phyloP scores from a whole-genome alignment of 2,888 invertebrate genomes.

The Metopia argyrocephala region DNA sequence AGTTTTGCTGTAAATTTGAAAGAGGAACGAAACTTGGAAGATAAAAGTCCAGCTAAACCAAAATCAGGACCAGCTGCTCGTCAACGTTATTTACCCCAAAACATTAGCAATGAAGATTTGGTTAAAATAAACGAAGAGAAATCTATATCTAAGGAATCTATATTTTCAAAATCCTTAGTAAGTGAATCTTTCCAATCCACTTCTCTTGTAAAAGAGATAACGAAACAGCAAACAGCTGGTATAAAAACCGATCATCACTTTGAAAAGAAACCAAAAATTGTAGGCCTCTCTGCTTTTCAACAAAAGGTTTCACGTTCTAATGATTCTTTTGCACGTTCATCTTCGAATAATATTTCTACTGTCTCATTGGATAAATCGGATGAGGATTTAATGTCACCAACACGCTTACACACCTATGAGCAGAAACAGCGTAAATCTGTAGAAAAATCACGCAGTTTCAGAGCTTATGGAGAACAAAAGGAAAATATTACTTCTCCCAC shows the following conservation, averaged over 20 bases:
- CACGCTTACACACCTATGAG: slow-evolving; percentile 67
- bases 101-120: slow-evolving; percentile 75
- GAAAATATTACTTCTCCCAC: slow-evolving; percentile 28
- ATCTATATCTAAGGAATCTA: slow-evolving; percentile 55
- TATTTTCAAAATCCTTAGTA: slow-evolving; percentile 68
- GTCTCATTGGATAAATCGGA: slow-evolving; percentile 71
- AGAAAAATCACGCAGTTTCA: slow-evolving; percentile 86
- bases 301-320: slow-evolving; percentile 80
- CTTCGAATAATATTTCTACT: slow-evolving; percentile 70
- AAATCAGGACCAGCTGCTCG: slow-evolving; percentile 80
- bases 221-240: slow-evolving; percentile 59
- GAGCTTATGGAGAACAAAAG: slow-evolving; percentile 80
- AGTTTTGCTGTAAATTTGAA: slow-evolving; percentile 63
- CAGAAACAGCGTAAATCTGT: slow-evolving; percentile 81
- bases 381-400: slow-evolving; percentile 23
- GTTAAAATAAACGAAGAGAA: slow-evolving; percentile 12
- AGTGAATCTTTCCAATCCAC: slow-evolving; percentile 76
- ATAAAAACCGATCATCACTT: slow-evolving; percentile 69
- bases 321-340: slow-evolving; percentile 72
- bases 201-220: slow-evolving; percentile 73
- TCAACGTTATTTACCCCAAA: slow-evolving; percentile 81
- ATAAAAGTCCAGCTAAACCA: slow-evolving; percentile 68
- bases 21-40: slow-evolving; percentile 40
- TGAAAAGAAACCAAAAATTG: slow-evolving; percentile 79
- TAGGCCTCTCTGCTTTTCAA: slow-evolving; percentile 80